Evolutionary conservation across 2,113 vertebrate species (phyloP).

Genomic region (Onychostruthus taczanowskii): DNA sequence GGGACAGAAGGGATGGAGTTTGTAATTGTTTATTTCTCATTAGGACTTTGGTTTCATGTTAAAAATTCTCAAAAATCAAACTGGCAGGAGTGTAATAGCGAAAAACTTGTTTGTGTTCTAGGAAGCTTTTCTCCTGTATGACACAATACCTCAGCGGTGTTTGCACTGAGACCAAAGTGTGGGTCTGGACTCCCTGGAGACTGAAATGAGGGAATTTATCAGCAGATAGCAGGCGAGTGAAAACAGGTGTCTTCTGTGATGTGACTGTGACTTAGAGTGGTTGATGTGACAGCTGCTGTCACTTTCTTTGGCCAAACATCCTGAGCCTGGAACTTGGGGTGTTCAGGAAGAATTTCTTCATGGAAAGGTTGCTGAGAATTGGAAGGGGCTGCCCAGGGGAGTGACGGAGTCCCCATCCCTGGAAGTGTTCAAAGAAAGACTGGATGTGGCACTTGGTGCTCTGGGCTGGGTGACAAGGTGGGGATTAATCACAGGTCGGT

Average conservation of each 20-base stretch:
- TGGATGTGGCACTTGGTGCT: accelerated
- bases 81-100: background rate
- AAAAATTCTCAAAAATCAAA: background rate
- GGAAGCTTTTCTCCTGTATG: background rate
- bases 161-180: background rate
- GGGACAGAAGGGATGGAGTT: too few species aligned
- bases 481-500: background rate
- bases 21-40: background rate
- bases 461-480: background rate
- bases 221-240: background rate
- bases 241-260: background rate
- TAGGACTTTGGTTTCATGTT: background rate
- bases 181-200: background rate
- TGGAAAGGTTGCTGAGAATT: background rate
- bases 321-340: accelerated
- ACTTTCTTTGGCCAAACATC: background rate
- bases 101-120: background rate
- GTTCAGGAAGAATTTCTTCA: background rate
- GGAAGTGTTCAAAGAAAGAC: background rate
- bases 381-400: background rate
- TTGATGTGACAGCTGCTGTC: background rate
- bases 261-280: background rate
- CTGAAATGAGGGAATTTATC: background rate
- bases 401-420: background rate
- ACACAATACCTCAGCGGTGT: background rate